These are phyloP conservation scores for Patiria pectinifera DNA, from an alignment of 53 echinoderm and acorn worm species.

Conservation along the genomic window DNA sequence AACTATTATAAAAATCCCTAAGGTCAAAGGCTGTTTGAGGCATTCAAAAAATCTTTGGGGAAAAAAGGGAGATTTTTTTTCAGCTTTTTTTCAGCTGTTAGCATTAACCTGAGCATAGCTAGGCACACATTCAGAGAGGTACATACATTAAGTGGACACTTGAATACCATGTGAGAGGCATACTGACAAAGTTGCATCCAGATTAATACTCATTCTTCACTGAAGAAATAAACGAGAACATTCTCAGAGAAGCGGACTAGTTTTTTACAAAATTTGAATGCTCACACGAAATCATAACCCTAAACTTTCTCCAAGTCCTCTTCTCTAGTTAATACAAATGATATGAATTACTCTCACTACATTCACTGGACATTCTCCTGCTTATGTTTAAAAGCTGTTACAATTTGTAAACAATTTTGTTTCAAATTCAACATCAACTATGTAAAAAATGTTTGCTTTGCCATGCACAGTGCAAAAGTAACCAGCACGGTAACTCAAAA, in stretches of 20 bases:
- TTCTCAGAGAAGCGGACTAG: not conserved
- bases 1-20: not conserved
- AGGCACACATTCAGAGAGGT: slow-evolving; percentile 5
- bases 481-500: not conserved
- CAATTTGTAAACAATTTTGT: not conserved
- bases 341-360: not conserved
- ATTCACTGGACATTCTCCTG: not conserved
- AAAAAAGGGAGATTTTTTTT: no score
- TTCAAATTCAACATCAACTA: not conserved
- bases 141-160: not conserved
- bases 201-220: not conserved
- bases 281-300: not conserved
- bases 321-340: not conserved
- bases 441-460: not conserved
- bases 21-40: no score
- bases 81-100: not conserved
- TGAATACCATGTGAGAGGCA: not conserved
- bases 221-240: not conserved
- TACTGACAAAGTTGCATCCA: not conserved
- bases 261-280: not conserved
- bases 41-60: no score
- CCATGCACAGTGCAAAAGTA: not conserved
- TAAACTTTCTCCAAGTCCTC: not conserved
- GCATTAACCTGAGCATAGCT: slow-evolving; percentile 11
- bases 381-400: not conserved